Base-by-base conservation (phyloP, 2,888 invertebrate genomes). In the Periphyllus acericola region DNA sequence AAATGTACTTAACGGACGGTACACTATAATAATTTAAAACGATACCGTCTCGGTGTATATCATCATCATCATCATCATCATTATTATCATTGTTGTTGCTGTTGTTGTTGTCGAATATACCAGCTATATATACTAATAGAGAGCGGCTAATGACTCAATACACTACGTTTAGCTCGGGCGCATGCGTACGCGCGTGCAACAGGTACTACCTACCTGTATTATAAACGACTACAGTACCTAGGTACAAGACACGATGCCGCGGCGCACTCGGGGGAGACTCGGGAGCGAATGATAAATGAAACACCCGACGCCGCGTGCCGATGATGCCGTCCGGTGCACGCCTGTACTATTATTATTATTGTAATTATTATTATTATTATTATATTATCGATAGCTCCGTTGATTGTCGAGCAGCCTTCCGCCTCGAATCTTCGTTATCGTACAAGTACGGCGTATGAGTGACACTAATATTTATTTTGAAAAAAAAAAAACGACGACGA, bases 221-320 rank as follows among this genome's bases (percentile, higher is more conserved):
- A n/a, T n/a, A n/a, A n/a, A n/a, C n/a, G n/a, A n/a, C n/a, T n/a
- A n/a, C n/a, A n/a, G n/a, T n/a, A n/a, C n/a, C n/a, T n/a, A n/a
- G n/a, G n/a, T n/a, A n/a, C n/a, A n/a, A n/a, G n/a, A n/a, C n/a
- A n/a, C n/a, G n/a, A n/a, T n/a, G n/a, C n/a, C n/a, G n/a, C n/a
- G 3, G 52, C 40, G 74, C n/a, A 9, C 32, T 1, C 36, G n/a
- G 0, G 5, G 21, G 21, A n/a, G 71, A 29, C 66, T 66, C 82
- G 14, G 52, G 32, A 71, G 75, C 79, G 68, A 68, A 55, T 86
- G 85, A 86, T 86, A 79, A 86, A 86, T 86, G 85, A 86, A 86
- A 86, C 85, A 79, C 85, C 55, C 78, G 79, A 52, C 71, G 85
- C 34, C 34, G 55, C 55, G 46, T 21, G 60, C 55, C 29, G 34